These are phyloP conservation scores for Melanotaenia maccullochi DNA, from an alignment of 2,797 vertebrate species.

Conservation along the genomic window DNA sequence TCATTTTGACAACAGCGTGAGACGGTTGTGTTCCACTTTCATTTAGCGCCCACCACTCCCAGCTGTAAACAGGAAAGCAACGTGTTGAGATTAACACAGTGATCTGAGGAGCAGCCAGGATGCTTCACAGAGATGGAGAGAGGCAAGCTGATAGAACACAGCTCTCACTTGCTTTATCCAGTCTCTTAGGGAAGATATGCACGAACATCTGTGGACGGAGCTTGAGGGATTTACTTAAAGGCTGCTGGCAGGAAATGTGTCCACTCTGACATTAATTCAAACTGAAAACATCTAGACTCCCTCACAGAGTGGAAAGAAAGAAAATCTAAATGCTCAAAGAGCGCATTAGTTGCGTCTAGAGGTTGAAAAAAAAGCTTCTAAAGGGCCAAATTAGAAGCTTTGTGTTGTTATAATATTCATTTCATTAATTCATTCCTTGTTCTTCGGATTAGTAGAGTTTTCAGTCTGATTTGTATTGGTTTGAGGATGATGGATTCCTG, in stretches of 20 bases:
- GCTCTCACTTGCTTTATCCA: conserved; percentile 52
- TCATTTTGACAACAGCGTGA: conserved; percentile 76
- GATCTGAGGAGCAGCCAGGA: conserved; percentile 57
- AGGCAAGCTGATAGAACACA: conserved; percentile 18
- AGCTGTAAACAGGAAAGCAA: conserved; percentile 65
- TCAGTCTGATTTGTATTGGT: too few relatives aligned
- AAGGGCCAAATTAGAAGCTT: too few relatives aligned
- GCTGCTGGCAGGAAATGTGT: conserved; percentile 45
- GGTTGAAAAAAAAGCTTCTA: too few relatives aligned
- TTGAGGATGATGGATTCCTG: too few relatives aligned
- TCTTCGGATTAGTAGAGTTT: too few relatives aligned
- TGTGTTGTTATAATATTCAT: too few relatives aligned
- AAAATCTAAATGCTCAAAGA: conserved; percentile 17
- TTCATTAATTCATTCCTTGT: too few relatives aligned
- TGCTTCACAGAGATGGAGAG: conserved; percentile 34
- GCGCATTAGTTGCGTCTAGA: too few relatives aligned
- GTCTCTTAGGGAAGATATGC: conserved; percentile 49
- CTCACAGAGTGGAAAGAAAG: conserved; percentile 14
- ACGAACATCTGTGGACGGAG: conserved; percentile 50
- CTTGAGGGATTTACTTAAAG: conserved; percentile 59
- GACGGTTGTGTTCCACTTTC: conserved; percentile 72
- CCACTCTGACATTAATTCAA: conserved; percentile 43
- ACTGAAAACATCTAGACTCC: conserved; percentile 51
- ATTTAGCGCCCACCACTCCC: conserved; percentile 76
- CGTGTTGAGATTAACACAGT: conserved; percentile 51